Evolutionary conservation across 64 coral and sea anemone species (phyloP).

Genomic region (Hydrozoanthus tunicans): DNA sequence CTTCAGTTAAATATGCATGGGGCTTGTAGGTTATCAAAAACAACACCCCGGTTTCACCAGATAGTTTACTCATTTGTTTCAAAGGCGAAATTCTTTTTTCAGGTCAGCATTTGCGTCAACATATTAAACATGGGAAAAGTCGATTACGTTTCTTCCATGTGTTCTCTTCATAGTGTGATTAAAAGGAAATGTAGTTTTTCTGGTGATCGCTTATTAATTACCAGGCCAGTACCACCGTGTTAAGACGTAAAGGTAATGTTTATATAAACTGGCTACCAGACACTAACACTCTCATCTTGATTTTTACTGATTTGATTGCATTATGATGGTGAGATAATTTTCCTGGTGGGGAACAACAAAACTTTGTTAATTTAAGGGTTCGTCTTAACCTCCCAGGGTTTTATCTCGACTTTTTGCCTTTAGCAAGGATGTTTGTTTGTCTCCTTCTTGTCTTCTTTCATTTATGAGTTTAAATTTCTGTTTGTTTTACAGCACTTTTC

Average conservation of each 20-base stretch:
- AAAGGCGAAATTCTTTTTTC: background rate
- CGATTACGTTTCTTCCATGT: slow-evolving; percentile 26
- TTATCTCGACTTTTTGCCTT: background rate
- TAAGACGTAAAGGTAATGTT: slow-evolving; percentile 33
- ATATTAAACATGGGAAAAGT: slow-evolving; percentile 32
- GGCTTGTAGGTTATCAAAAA: no score
- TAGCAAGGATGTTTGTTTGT: background rate
- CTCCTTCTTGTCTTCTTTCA: no score
- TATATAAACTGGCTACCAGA: slow-evolving; percentile 61
- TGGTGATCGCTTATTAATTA: slow-evolving; percentile 59
- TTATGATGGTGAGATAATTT: slow-evolving; percentile 65
- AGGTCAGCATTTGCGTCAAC: background rate
- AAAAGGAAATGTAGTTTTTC: slow-evolving; percentile 35
- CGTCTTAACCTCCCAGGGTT: slow-evolving; percentile 41
- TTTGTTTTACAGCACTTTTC: no score
- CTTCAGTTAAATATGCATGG: background rate
- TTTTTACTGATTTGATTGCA: slow-evolving; percentile 55
- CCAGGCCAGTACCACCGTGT: background rate
- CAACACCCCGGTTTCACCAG: background rate
- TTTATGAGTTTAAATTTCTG: no score
- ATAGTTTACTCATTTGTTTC: background rate
- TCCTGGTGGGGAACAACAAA: slow-evolving; percentile 55
- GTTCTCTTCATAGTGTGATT: slow-evolving; percentile 41
- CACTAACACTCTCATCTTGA: slow-evolving; percentile 14
- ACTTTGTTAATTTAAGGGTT: slow-evolving; percentile 27